phyloP scores from a whole-genome alignment of 2,888 invertebrate genomes.

The Eupsilia transversa region DNA sequence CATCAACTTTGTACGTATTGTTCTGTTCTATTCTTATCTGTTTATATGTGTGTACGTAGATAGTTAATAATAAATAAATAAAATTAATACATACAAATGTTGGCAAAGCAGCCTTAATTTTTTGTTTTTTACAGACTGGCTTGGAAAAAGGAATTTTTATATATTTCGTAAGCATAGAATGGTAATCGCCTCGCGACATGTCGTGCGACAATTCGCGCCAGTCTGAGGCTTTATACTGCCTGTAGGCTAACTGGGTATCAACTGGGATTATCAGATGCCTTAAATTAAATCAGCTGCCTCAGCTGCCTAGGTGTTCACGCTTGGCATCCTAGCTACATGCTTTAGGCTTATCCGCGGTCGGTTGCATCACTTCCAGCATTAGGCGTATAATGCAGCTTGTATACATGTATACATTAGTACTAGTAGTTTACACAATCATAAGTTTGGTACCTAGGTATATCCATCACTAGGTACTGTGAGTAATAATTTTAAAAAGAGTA shows the following conservation, averaged over 20 bases:
- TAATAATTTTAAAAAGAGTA: too few relatives aligned
- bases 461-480: background rate
- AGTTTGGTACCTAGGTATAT: background rate
- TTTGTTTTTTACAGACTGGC: background rate
- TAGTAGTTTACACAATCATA: background rate
- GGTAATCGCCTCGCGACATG: too few relatives aligned
- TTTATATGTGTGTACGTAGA: too few relatives aligned
- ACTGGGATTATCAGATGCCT: background rate
- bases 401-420: background rate
- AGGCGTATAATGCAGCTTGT: background rate
- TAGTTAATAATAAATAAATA: too few relatives aligned
- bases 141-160: background rate
- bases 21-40: too few relatives aligned
- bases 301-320: conserved; percentile 9
- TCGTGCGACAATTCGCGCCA: too few relatives aligned
- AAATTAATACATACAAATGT: background rate
- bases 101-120: background rate
- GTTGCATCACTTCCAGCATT: conserved; percentile 11
- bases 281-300: background rate
- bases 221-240: too few relatives aligned
- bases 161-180: background rate
- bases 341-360: conserved; percentile 21
- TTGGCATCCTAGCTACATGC: background rate
- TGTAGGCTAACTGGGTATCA: background rate
- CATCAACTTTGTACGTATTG: background rate